phyloP scores from a whole-genome alignment of 1,140 invertebrate genomes.

The Diuraphis noxia region DNA sequence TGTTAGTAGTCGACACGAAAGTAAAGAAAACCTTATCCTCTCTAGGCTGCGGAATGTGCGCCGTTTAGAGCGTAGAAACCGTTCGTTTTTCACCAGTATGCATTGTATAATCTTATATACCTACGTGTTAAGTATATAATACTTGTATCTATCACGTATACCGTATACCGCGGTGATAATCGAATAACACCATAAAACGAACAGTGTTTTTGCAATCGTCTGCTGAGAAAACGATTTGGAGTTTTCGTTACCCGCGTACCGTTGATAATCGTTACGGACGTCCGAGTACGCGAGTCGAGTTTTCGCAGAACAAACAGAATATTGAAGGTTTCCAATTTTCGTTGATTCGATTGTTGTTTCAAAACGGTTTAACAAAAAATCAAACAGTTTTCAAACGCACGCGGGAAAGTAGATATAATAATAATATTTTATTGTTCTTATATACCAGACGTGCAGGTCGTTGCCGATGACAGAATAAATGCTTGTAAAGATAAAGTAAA shows the following conservation, averaged over 20 bases:
- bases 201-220: background rate
- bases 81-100: background rate
- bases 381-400: background rate
- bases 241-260: background rate
- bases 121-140: background rate
- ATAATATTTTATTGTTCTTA: background rate
- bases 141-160: too few species aligned
- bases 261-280: background rate
- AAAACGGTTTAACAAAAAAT: background rate
- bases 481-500: background rate
- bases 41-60: background rate
- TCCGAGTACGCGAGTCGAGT: background rate
- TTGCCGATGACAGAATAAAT: background rate
- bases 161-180: background rate
- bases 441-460: background rate
- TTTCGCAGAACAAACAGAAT: background rate
- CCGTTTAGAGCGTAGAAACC: background rate
- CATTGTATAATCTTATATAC: too few species aligned
- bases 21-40: background rate
- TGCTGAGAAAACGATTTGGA: background rate
- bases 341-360: background rate
- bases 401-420: background rate
- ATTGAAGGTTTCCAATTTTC: background rate
- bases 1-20: background rate
- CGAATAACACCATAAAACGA: background rate